Percentiles rank a stretch among this genome's conserved stretches.
phyloP scores from a whole-genome alignment of 2,888 invertebrate species.

The Congeria kusceri region DNA sequence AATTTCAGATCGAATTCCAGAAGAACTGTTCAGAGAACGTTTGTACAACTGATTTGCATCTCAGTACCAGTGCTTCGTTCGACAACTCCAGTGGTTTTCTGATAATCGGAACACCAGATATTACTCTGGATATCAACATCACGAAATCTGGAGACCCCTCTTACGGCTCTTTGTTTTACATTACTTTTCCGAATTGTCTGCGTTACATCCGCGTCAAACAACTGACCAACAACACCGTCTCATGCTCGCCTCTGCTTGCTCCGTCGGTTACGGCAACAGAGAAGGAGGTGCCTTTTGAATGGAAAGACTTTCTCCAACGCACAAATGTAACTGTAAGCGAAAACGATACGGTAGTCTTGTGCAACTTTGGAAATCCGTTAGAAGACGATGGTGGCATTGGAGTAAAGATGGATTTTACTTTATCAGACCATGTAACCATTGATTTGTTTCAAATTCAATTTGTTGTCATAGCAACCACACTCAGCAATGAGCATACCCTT shows the following conservation, averaged over 20 bases:
- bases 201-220: slow-evolving; percentile 50
- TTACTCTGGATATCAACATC: slow-evolving; percentile 63
- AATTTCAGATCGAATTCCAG: slow-evolving; percentile 60
- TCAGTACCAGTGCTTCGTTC: slow-evolving; percentile 45
- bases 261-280: no score
- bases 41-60: slow-evolving; percentile 66
- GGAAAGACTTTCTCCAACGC: background rate
- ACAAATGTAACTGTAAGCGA: background rate
- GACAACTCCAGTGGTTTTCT: slow-evolving; percentile 42
- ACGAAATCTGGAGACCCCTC: slow-evolving; percentile 71
- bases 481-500: slow-evolving; percentile 46
- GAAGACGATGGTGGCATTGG: slow-evolving; percentile 31
- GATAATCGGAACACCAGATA: slow-evolving; percentile 62
- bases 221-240: slow-evolving; percentile 47
- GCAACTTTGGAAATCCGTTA: slow-evolving; percentile 54
- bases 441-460: slow-evolving; percentile 46
- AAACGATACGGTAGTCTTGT: slow-evolving; percentile 17
- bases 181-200: slow-evolving; percentile 63
- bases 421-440: slow-evolving; percentile 45
- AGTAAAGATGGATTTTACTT: slow-evolving; percentile 41
- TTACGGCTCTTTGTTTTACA: slow-evolving; percentile 63
- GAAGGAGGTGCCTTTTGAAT: background rate
- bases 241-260: slow-evolving; percentile 13
- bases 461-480: slow-evolving; percentile 53
- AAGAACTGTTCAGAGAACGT: slow-evolving; percentile 67